phyloP scores from a whole-genome alignment of 2,113 vertebrate genomes.

The Parus major region DNA sequence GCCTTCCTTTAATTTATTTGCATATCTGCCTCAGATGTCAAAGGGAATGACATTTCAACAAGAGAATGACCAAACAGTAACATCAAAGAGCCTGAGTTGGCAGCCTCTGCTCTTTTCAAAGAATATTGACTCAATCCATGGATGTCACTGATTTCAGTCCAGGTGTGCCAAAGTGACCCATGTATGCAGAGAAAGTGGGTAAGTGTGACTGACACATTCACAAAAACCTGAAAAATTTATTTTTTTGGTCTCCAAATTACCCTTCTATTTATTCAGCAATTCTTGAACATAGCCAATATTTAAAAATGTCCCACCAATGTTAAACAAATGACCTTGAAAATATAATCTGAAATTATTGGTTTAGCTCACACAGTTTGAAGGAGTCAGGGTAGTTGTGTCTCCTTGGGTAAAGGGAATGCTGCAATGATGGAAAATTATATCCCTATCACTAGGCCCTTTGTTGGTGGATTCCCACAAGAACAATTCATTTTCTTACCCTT shows the following conservation, averaged over 20 bases:
- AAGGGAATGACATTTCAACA: conserved; percentile 1
- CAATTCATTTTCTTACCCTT: neutral
- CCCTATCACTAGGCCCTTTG: neutral
- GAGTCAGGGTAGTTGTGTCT: neutral
- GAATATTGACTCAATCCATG: neutral
- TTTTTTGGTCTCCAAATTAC: neutral
- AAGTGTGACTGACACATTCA: neutral
- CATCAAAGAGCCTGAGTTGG: conserved; percentile 6
- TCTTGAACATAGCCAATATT: neutral
- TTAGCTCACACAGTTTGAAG: neutral
- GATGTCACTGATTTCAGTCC: neutral
- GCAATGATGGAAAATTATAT: neutral
- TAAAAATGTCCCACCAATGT: neutral
- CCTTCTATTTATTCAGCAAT: neutral
- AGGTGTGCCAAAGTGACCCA: neutral
- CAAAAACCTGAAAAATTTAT: neutral
- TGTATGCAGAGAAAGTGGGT: neutral
- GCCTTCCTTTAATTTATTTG: neutral
- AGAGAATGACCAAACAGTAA: neutral
- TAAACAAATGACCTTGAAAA: neutral
- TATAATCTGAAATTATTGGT: neutral
- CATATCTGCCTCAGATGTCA: neutral
- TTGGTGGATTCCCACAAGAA: neutral
- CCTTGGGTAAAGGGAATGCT: neutral
- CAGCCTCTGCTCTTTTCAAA: neutral